Conservation (phyloP, 2,888 invertebrate species). For the Acleris cristana region DNA sequence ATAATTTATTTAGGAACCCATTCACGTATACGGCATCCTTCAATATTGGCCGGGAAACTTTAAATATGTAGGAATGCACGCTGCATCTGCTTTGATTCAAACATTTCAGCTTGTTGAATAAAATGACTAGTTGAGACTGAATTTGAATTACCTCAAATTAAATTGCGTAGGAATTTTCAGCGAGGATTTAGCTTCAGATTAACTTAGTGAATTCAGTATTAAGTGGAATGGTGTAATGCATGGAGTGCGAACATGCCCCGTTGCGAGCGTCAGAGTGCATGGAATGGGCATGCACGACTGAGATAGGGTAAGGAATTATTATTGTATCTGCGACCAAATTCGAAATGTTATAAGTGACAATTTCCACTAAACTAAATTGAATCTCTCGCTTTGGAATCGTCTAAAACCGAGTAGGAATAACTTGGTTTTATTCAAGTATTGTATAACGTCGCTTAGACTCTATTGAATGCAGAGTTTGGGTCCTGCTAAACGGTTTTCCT, state of each 20-base stretch:
- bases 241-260: conserved; percentile 17
- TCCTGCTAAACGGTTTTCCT: neutral
- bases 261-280: conserved; percentile 2
- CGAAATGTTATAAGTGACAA: neutral
- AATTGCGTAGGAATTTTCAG: too few relatives aligned
- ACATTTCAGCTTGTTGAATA: too few relatives aligned
- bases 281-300: conserved; percentile 3
- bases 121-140: neutral
- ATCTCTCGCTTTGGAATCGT: neutral
- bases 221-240: conserved; percentile 13
- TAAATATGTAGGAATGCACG: neutral
- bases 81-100: too few relatives aligned
- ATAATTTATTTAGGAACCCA: conserved; percentile 28
- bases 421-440: neutral
- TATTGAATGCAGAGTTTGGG: neutral
- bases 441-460: conserved; percentile 1
- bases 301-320: conserved; percentile 6
- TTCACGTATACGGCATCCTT: conserved; percentile 21
- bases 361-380: neutral
- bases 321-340: neutral
- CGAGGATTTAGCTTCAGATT: neutral
- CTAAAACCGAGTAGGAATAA: neutral
- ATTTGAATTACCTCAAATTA: neutral
- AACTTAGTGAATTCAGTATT: neutral
- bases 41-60: conserved; percentile 1